A percentile compares a stretch with the other conserved stretches of the same genome.
Evolutionary conservation across 2,113 vertebrate genomes (phyloP).

Genomic region (Neodon shergylaensis): DNA sequence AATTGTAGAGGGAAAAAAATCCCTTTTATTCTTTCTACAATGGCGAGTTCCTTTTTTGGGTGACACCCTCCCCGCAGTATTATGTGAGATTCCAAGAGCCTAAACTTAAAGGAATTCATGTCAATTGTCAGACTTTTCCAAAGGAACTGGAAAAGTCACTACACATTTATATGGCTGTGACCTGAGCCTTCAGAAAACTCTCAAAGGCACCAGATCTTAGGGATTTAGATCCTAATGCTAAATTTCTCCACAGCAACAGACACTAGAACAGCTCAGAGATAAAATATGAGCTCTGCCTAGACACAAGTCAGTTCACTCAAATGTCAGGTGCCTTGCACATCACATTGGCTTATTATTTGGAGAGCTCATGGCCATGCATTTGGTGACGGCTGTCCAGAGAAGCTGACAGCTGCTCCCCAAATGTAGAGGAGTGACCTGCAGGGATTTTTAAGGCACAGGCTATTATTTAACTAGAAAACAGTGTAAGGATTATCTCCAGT

Average conservation of each 20-base stretch:
- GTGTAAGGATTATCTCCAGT: slow-evolving; percentile 2
- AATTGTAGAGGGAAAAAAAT: not conserved
- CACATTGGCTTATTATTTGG: slow-evolving; percentile 42
- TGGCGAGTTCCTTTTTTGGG: slow-evolving; percentile 45
- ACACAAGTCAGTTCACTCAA: slow-evolving; percentile 26
- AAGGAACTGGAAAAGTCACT: slow-evolving; percentile 67
- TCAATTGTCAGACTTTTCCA: slow-evolving; percentile 54
- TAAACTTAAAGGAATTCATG: slow-evolving; percentile 60
- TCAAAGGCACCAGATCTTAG: slow-evolving; percentile 31
- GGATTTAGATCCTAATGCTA: slow-evolving; percentile 56
- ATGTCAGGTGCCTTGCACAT: not conserved
- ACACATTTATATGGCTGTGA: slow-evolving; percentile 68
- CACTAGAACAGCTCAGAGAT: not conserved
- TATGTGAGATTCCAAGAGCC: slow-evolving; percentile 54
- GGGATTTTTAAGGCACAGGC: not conserved
- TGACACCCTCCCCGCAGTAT: slow-evolving; percentile 50
- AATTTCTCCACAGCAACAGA: slow-evolving; percentile 58
- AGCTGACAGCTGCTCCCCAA: not conserved
- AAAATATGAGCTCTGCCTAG: slow-evolving; percentile 62
- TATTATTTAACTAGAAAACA: slow-evolving; percentile 42
- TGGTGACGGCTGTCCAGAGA: slow-evolving; percentile 22
- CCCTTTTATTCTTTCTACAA: slow-evolving; percentile 44
- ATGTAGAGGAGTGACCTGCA: not conserved
- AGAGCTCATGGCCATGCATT: slow-evolving; percentile 52
- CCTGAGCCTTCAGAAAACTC: slow-evolving; percentile 63